A percentile compares a stretch with the other conserved stretches of the same genome.
Evolutionary conservation across 2,888 invertebrate genomes (phyloP).

Genomic region (Baronia brevicornis): DNA sequence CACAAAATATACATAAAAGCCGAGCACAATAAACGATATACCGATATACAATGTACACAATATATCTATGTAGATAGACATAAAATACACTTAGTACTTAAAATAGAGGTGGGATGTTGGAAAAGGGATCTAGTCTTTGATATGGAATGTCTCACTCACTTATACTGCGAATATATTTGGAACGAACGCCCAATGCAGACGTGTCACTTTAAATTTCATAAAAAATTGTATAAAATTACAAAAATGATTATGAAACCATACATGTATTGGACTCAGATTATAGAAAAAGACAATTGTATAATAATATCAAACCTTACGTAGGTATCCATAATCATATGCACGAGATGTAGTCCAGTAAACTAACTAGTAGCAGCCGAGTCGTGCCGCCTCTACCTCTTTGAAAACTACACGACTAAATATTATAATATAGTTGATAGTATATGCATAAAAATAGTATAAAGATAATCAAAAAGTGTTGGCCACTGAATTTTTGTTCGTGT

Average conservation of each 20-base stretch:
- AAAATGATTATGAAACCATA: conserved; percentile 65
- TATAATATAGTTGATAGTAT: conserved; percentile 53
- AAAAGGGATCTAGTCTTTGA: conserved; percentile 33
- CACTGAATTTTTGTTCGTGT: conserved; percentile 33
- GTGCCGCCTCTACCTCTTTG: conserved; percentile 51
- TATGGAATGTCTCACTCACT: conserved; percentile 74
- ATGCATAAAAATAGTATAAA: conserved; percentile 70
- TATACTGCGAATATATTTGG: conserved; percentile 56
- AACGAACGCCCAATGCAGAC: conserved; percentile 46
- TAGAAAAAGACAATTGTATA: conserved; percentile 61
- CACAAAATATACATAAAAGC: too few species aligned
- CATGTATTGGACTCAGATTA: conserved; percentile 47
- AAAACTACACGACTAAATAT: conserved; percentile 63
- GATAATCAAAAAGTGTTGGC: conserved; percentile 67
- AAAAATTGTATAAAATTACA: conserved; percentile 74
- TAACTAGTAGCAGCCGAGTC: conserved; percentile 44
- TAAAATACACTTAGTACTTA: conserved; percentile 1
- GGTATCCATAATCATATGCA: conserved; percentile 39
- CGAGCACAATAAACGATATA: too few species aligned
- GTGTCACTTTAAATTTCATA: conserved; percentile 65
- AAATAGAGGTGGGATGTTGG: conserved; percentile 12
- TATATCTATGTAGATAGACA: too few species aligned
- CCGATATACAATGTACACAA: too few species aligned
- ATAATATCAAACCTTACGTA: conserved; percentile 61
- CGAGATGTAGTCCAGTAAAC: conserved; percentile 53